Percentiles rank a stretch among this genome's conserved stretches.
Evolutionary conservation across 2,888 invertebrate species (phyloP).

Genomic region (Octonoba sinensis): DNA sequence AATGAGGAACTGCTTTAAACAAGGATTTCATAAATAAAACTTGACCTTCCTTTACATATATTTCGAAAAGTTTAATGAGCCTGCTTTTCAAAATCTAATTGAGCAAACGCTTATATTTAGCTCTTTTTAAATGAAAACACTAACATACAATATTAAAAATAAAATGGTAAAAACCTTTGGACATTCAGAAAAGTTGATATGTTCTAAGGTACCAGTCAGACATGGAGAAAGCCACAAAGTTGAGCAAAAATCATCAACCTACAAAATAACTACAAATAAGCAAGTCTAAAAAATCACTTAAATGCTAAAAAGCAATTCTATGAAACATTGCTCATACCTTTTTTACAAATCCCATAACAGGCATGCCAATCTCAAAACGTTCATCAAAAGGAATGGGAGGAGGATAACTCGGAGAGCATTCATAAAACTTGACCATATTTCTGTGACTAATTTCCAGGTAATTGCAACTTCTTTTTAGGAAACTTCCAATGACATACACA

Average conservation of each 20-base stretch:
- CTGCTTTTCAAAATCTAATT: too few species aligned
- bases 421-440: constrained; percentile 3
- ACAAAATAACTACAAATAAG: constrained; percentile 1
- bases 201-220: constrained; percentile 32
- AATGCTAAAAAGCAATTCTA: not conserved
- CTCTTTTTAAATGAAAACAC: too few species aligned
- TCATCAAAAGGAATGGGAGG: not conserved
- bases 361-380: not conserved
- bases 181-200: constrained; percentile 32
- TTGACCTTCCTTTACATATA: too few species aligned
- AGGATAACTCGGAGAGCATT: constrained; percentile 25
- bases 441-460: constrained; percentile 24
- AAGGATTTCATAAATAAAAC: too few species aligned
- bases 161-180: constrained; percentile 20
- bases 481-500: constrained; percentile 23
- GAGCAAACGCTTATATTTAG: too few species aligned
- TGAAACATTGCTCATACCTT: constrained; percentile 8
- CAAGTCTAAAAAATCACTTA: not conserved
- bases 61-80: too few species aligned
- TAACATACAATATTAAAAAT: not conserved
- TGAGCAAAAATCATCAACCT: constrained; percentile 18
- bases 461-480: not conserved
- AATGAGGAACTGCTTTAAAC: too few species aligned
- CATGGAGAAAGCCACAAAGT: constrained; percentile 37
- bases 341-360: constrained; percentile 38